phyloP scores from a whole-genome alignment of 2,113 vertebrate species.

The Lamprotornis superbus region DNA sequence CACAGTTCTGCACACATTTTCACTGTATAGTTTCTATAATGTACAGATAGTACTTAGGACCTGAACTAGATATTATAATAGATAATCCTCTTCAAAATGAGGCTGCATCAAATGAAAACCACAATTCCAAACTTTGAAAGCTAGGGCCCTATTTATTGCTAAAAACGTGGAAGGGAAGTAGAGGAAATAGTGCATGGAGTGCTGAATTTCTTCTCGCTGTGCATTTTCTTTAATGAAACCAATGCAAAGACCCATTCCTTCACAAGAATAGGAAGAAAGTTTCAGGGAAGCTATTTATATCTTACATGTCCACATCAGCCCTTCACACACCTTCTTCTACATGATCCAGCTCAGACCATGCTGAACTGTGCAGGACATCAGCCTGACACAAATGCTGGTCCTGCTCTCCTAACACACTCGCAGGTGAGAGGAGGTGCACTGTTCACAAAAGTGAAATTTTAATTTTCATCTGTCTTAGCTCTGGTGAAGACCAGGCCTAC shows the following conservation, averaged over 20 bases:
- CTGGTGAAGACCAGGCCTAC: not conserved
- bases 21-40: not conserved
- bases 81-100: not conserved
- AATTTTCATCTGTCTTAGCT: not conserved
- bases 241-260: not conserved
- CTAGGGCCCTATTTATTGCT: not conserved
- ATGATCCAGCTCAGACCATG: rapidly evolving
- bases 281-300: not conserved
- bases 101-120: not conserved
- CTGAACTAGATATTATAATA: constrained; percentile 29
- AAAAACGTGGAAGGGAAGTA: not conserved
- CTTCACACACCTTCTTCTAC: not conserved
- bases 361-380: not conserved
- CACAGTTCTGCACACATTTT: not conserved
- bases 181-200: not conserved
- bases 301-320: not conserved
- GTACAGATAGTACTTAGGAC: not conserved
- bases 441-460: not conserved
- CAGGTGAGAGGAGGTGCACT: not conserved
- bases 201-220: not conserved
- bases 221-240: not conserved
- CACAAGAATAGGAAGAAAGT: not conserved
- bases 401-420: not conserved
- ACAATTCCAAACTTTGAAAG: not conserved
- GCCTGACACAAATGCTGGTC: not conserved